Evolutionary conservation across 2,888 invertebrate genomes (phyloP).

Genomic region (Toxonevra muliebris): DNA sequence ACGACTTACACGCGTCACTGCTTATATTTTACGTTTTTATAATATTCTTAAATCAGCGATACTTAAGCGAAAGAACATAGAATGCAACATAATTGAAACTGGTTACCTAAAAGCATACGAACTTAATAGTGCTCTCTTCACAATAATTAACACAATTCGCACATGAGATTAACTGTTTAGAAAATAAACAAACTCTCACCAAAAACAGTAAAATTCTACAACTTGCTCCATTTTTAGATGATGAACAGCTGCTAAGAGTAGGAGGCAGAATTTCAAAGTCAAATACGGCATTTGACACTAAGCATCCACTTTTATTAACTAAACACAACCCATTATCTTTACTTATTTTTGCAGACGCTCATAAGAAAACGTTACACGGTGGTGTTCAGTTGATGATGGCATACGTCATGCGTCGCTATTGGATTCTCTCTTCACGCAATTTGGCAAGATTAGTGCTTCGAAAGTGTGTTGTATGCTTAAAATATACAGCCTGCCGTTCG

Average conservation of each 20-base stretch:
- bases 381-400: slow-evolving; percentile 28
- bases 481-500: slow-evolving; percentile 28
- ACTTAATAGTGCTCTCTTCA: background rate
- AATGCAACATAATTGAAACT: slow-evolving; percentile 11
- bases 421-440: slow-evolving; percentile 25
- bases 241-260: slow-evolving; percentile 23
- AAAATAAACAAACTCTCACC: background rate
- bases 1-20: slow-evolving; percentile 9
- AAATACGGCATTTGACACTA: background rate
- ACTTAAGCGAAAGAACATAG: background rate
- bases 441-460: slow-evolving; percentile 25
- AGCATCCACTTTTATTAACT: slow-evolving; percentile 28
- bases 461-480: slow-evolving; percentile 26
- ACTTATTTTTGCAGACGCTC: slow-evolving; percentile 29
- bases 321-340: slow-evolving; percentile 33
- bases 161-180: slow-evolving; percentile 10
- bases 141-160: slow-evolving; percentile 3
- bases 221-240: slow-evolving; percentile 24
- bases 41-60: background rate
- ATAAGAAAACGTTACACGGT: slow-evolving; percentile 31
- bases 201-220: background rate
- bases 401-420: slow-evolving; percentile 29
- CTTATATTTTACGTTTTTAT: background rate
- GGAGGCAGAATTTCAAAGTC: slow-evolving; percentile 32
- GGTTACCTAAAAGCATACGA: slow-evolving; percentile 11